These are phyloP conservation scores for Diabrotica undecimpunctata DNA, from an alignment of 1,140 invertebrate genomes.

Conservation along the genomic window DNA sequence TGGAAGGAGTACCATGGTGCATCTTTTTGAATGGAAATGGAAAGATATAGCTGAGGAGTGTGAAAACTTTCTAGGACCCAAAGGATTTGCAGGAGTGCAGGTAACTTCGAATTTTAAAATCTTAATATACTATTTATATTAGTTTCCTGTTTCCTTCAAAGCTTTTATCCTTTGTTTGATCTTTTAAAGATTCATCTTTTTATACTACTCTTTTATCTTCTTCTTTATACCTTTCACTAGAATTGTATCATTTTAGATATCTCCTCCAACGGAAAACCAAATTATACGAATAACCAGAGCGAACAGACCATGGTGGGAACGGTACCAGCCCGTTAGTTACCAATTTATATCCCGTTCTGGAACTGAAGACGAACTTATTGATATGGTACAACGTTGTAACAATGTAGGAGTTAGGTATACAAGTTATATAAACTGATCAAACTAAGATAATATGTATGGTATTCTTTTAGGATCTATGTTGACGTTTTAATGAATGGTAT, in stretches of 20 bases:
- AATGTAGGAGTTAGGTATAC: constrained; percentile 34
- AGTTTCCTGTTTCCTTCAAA: too few species aligned
- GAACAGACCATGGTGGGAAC: constrained; percentile 71
- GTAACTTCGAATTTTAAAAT: constrained; percentile 33
- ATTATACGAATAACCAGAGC: not conserved
- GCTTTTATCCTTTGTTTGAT: too few species aligned
- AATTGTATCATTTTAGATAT: not conserved
- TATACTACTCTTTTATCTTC: too few species aligned
- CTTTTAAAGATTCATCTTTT: too few species aligned
- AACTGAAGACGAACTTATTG: constrained; percentile 60
- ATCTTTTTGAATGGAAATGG: constrained; percentile 81
- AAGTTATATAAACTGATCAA: too few species aligned
- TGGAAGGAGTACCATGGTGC: constrained; percentile 59
- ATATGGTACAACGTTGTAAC: constrained; percentile 57
- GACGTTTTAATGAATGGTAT: constrained; percentile 22
- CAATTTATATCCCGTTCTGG: constrained; percentile 73
- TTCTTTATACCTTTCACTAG: too few species aligned
- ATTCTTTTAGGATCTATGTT: constrained; percentile 15
- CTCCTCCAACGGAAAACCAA: not conserved
- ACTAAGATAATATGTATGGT: not conserved
- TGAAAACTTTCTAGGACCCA: constrained; percentile 71
- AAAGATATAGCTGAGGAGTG: constrained; percentile 78
- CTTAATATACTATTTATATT: not conserved
- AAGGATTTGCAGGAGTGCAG: constrained; percentile 74
- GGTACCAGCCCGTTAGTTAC: constrained; percentile 88